Base-by-base conservation (phyloP, 2,888 invertebrate genomes). In the Leptinotarsa rubiginosa region DNA sequence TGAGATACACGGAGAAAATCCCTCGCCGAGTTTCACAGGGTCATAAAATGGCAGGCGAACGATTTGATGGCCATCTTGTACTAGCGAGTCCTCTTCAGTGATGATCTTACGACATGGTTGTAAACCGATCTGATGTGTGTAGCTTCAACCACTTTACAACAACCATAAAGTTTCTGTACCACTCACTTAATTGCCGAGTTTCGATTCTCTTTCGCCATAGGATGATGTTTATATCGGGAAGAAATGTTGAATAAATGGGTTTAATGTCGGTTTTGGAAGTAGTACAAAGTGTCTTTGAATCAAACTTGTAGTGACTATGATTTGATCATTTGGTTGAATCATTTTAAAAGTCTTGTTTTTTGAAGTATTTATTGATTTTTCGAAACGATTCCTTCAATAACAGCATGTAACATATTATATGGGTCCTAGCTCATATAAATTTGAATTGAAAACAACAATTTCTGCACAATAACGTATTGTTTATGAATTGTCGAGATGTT, bases 51-150 rank as follows among this genome's bases (percentile, higher is more conserved):
- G 75, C 70, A 76, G 72, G 76, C 79, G 79, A 78, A 75, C 76
- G 80, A 79, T 82, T 81, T 81, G 81, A 83, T 82, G 81, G 82
- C 82, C 82, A 81, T 83, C 83, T 83, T 84, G 83, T 81, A 80
- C 77, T 78, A 75, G 71, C 73, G 67, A 73, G 69, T 74, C 75
- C 69, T 70, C 72, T 47, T 66, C 78, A 73, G 76, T 78, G 79
- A 78, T 80, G 78, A 81, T 78, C 77, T 81, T 81, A 81, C 81
- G 81, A 83, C 81, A 80, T 78, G 80, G 81, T 81, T 82, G 81
- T 81, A 82, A 82, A 82, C 70, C 76, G 75, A 78, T 77, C 74
- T 72, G 73, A 68, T 73, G 72, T 77, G 62, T 31, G 62, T 62
- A 65, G 41, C 75, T 56, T 76, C 75, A 76, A 73, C 69, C 71